Evolutionary conservation across 2,113 vertebrate species (phyloP).

Genomic region (Helogale parvula): DNA sequence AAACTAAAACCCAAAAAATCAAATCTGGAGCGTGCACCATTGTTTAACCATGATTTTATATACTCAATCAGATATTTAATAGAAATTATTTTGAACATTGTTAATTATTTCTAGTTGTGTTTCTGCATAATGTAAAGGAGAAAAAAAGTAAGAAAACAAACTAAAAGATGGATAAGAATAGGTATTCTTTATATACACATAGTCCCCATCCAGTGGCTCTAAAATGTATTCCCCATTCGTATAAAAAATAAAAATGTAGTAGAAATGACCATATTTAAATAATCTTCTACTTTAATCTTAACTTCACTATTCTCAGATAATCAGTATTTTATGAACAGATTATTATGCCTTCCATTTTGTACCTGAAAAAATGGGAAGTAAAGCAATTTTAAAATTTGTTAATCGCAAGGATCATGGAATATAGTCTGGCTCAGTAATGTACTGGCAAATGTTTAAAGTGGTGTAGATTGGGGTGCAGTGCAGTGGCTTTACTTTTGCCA

Average conservation of each 20-base stretch:
- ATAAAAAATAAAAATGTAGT: not conserved
- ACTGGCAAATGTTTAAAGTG: not conserved
- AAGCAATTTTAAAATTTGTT: not conserved
- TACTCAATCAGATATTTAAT: not conserved
- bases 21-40: not conserved
- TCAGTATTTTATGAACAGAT: not conserved
- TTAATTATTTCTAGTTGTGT: not conserved
- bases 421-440: not conserved
- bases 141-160: not conserved
- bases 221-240: not conserved
- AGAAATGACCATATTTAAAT: not conserved
- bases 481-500: not conserved
- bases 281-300: not conserved
- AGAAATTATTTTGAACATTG: not conserved
- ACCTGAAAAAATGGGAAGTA: not conserved
- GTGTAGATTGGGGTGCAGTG: rapidly evolving
- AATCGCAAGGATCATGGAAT: not conserved
- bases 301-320: not conserved
- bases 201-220: not conserved
- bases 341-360: not conserved
- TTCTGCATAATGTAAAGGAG: not conserved
- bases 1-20: not conserved
- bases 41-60: not conserved
- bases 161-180: not conserved
- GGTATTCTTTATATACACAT: not conserved